phyloP scores from a whole-genome alignment of 2,113 vertebrate species.

The Uropsilus gracilis region DNA sequence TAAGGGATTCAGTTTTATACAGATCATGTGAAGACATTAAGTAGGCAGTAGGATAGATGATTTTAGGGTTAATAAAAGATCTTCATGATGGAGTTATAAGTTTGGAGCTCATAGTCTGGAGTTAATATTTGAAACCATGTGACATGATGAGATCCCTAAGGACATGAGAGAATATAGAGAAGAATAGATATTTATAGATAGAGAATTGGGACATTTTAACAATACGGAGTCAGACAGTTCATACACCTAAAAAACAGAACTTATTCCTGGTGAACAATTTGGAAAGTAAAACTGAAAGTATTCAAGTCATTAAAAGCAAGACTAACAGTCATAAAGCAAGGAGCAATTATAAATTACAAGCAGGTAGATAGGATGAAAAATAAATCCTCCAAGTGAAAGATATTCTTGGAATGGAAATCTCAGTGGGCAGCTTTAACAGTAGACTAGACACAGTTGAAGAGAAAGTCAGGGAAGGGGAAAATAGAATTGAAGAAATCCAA shows the following conservation, averaged over 20 bases:
- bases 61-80: not conserved
- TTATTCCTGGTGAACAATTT: not conserved
- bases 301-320: not conserved
- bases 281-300: not conserved
- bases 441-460: not conserved
- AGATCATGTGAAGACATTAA: not conserved
- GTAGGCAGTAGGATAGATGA: not conserved
- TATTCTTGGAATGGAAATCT: not conserved
- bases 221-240: not conserved
- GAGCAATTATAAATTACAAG: not conserved
- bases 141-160: not conserved
- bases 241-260: not conserved
- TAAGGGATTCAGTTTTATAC: not conserved
- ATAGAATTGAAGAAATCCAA: not conserved
- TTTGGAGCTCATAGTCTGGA: not conserved
- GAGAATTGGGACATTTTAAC: not conserved
- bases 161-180: not conserved
- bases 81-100: not conserved
- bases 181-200: not conserved
- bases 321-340: not conserved
- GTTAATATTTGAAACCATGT: not conserved
- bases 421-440: not conserved
- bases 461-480: not conserved
- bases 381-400: not conserved
- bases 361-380: not conserved